phyloP scores from a whole-genome alignment of 2,797 vertebrate species.

The Ceryle rudis region DNA sequence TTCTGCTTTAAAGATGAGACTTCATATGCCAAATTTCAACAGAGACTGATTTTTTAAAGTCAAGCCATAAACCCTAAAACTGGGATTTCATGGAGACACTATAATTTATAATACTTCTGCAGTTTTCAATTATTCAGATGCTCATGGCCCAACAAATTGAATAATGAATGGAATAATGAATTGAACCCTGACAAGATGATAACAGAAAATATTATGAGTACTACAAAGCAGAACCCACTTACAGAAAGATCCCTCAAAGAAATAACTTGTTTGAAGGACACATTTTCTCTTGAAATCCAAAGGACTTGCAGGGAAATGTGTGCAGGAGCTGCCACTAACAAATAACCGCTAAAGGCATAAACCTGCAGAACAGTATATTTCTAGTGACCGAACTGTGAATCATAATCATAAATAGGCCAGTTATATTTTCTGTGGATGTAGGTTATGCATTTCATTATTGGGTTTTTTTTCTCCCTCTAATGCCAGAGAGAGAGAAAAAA shows the following conservation, averaged over 20 bases:
- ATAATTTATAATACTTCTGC: slow-evolving; percentile 82
- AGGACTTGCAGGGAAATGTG: slow-evolving; percentile 34
- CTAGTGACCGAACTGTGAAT: slow-evolving; percentile 73
- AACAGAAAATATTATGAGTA: slow-evolving; percentile 68
- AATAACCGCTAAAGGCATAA: slow-evolving; percentile 61
- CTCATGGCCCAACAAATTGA: slow-evolving; percentile 83
- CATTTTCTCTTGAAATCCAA: slow-evolving; percentile 64
- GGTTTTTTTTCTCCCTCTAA: slow-evolving; percentile 55
- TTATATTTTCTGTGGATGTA: slow-evolving; percentile 63
- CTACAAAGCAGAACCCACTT: slow-evolving; percentile 30
- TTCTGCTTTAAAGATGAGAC: slow-evolving; percentile 68
- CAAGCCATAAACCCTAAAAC: slow-evolving; percentile 78
- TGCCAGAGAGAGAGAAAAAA: slow-evolving; percentile 44
- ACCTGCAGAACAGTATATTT: slow-evolving; percentile 67
- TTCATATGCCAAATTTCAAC: slow-evolving; percentile 71
- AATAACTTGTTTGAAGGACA: slow-evolving; percentile 76
- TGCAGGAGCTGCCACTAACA: slow-evolving; percentile 62
- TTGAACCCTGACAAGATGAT: slow-evolving; percentile 77
- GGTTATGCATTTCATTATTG: slow-evolving; percentile 75
- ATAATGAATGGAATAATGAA: slow-evolving; percentile 83
- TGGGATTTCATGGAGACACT: slow-evolving; percentile 68
- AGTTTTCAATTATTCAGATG: slow-evolving; percentile 82
- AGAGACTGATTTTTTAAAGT: slow-evolving; percentile 78
- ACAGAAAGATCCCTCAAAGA: slow-evolving; percentile 58
- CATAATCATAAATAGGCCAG: slow-evolving; percentile 74